A percentile compares a stretch with the other conserved stretches of the same genome.
Evolutionary conservation across 2,888 invertebrate genomes (phyloP).

Genomic region (Lasioglossum leucozonium): DNA sequence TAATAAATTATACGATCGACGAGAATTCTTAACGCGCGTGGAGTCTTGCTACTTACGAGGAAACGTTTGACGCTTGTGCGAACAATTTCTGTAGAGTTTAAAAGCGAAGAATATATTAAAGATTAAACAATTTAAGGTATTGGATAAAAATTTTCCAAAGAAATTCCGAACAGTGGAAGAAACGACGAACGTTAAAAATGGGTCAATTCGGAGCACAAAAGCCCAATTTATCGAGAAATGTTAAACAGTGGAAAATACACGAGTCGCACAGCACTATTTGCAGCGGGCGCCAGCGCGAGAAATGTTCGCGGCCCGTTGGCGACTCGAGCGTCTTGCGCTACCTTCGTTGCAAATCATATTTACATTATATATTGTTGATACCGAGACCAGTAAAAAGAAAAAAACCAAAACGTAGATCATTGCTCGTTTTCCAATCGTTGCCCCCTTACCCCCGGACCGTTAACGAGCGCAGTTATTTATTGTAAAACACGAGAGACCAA

Average conservation of each 20-base stretch:
- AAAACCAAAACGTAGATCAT: constrained; percentile 52
- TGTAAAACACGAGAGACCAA: constrained; percentile 61
- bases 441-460: constrained; percentile 49
- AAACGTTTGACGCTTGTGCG: background rate
- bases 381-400: constrained; percentile 3
- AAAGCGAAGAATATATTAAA: no score
- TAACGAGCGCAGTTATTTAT: constrained; percentile 41
- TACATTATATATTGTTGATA: constrained; percentile 64
- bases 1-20: constrained; percentile 39
- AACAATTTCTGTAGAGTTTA: no score
- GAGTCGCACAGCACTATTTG: background rate
- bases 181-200: background rate
- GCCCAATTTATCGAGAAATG: background rate
- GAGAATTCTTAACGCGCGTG: constrained; percentile 41
- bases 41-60: constrained; percentile 47
- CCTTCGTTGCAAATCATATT: constrained; percentile 32
- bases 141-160: background rate
- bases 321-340: background rate
- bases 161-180: background rate
- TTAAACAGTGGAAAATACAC: background rate
- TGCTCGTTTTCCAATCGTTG: constrained; percentile 63
- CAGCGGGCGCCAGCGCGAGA: no score
- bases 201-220: background rate
- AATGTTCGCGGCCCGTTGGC: background rate
- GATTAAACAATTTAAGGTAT: background rate